phyloP scores from a whole-genome alignment of 2,113 vertebrate genomes.

The Scatophagus argus region DNA sequence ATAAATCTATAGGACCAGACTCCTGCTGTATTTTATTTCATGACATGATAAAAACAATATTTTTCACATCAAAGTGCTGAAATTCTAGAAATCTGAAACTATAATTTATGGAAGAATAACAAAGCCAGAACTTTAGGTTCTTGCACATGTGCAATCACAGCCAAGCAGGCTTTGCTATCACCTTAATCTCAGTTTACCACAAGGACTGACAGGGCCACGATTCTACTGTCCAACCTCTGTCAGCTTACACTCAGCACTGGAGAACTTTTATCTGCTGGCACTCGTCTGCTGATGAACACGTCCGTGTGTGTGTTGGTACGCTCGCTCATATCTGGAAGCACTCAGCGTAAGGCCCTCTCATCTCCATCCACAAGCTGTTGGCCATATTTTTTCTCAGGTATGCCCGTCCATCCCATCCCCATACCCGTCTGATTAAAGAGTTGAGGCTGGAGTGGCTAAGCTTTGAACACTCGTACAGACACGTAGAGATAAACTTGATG shows the following conservation, averaged over 20 bases:
- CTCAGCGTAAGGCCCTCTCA: conserved; percentile 54
- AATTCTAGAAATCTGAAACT: too few species aligned
- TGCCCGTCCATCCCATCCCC: conserved; percentile 28
- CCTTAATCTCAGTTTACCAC: neutral
- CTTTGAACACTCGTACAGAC: conserved; percentile 42
- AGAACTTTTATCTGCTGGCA: conserved; percentile 17
- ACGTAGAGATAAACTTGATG: conserved; percentile 31
- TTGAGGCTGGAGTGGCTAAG: neutral
- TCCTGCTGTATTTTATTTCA: neutral
- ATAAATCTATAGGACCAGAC: neutral
- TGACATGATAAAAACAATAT: neutral
- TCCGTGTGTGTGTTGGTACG: neutral
- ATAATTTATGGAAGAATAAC: neutral
- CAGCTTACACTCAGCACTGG: conserved; percentile 14
- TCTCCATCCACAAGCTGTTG: conserved; percentile 46
- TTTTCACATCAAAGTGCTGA: conserved; percentile 24
- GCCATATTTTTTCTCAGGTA: conserved; percentile 53
- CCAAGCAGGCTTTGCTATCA: neutral
- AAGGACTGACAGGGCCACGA: neutral
- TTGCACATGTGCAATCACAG: neutral
- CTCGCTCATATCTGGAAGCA: conserved; percentile 58
- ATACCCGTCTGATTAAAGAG: conserved; percentile 57
- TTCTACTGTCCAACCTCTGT: conserved; percentile 7
- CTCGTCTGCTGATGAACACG: conserved; percentile 9
- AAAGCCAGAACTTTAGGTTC: neutral